A percentile compares a stretch with the other conserved stretches of the same genome.
Conservation (phyloP, 2,888 invertebrate genomes). For the Apotomis capreana region DNA sequence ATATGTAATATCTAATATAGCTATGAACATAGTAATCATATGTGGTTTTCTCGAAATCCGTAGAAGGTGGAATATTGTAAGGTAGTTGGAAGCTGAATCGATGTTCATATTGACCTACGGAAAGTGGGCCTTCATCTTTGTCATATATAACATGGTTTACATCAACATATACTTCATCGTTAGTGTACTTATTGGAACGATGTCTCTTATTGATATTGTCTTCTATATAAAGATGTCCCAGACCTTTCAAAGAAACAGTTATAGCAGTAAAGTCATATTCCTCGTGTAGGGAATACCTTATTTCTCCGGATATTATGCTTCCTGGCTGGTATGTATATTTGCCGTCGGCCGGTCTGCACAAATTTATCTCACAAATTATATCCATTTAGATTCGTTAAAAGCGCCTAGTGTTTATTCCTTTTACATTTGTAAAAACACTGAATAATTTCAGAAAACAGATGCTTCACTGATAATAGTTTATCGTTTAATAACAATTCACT, state of each 20-base stretch:
- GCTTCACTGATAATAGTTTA: too few relatives aligned
- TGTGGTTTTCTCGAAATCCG: neutral
- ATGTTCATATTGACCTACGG: conserved; percentile 18
- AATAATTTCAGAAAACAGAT: too few relatives aligned
- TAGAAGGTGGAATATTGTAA: conserved; percentile 11
- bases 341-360: conserved; percentile 17
- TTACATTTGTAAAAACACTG: too few relatives aligned
- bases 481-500: too few relatives aligned
- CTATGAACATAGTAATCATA: conserved; percentile 1
- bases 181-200: neutral
- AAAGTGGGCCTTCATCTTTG: neutral
- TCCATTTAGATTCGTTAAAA: conserved; percentile 1
- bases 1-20: conserved; percentile 10
- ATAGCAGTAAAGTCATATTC: conserved; percentile 25
- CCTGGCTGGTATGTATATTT: conserved; percentile 18
- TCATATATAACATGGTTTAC: conserved; percentile 7
- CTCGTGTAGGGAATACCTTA: conserved; percentile 17
- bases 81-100: conserved; percentile 24
- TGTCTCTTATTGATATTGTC: conserved; percentile 7
- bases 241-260: conserved; percentile 25
- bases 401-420: too few relatives aligned
- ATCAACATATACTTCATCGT: conserved; percentile 27
- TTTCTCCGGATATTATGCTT: conserved; percentile 24
- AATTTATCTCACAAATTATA: conserved; percentile 18
- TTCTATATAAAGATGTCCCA: conserved; percentile 22